Evolutionary conservation across 2,797 vertebrate species (phyloP).

Genomic region (Antrozous pallidus): DNA sequence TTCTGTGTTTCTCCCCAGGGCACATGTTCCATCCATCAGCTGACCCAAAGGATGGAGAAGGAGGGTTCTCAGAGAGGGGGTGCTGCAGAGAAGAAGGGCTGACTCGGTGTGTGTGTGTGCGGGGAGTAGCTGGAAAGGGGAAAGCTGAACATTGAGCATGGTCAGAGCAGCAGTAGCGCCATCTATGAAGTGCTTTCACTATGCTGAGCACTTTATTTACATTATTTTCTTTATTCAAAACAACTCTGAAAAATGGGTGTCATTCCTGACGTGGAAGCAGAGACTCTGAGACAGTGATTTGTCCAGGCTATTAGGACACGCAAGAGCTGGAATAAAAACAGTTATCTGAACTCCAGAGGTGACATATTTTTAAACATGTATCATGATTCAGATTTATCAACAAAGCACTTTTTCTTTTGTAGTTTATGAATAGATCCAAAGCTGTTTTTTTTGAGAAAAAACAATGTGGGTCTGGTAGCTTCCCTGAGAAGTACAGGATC

Average conservation of each 20-base stretch:
- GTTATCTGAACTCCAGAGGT: neutral
- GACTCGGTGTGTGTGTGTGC: neutral
- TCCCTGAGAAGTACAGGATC: neutral
- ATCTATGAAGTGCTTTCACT: neutral
- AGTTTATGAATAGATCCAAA: neutral
- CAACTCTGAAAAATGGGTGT: neutral
- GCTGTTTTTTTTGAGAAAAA: neutral
- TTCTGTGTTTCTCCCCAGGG: neutral
- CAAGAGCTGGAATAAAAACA: neutral
- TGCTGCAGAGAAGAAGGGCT: neutral
- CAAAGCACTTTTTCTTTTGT: neutral
- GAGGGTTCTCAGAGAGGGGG: neutral
- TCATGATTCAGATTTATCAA: neutral
- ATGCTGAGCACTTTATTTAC: neutral
- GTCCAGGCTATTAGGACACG: neutral
- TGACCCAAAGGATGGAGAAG: neutral
- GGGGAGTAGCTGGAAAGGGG: neutral
- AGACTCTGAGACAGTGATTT: neutral
- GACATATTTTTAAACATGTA: neutral
- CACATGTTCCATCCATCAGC: rapidly evolving
- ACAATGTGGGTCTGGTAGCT: neutral
- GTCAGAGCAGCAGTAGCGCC: neutral
- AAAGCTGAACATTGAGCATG: no score
- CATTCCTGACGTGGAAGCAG: neutral
- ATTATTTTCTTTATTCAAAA: neutral